Evolutionary conservation across 2,797 vertebrate species (phyloP).

Genomic region (Microctenopoma lineatum): DNA sequence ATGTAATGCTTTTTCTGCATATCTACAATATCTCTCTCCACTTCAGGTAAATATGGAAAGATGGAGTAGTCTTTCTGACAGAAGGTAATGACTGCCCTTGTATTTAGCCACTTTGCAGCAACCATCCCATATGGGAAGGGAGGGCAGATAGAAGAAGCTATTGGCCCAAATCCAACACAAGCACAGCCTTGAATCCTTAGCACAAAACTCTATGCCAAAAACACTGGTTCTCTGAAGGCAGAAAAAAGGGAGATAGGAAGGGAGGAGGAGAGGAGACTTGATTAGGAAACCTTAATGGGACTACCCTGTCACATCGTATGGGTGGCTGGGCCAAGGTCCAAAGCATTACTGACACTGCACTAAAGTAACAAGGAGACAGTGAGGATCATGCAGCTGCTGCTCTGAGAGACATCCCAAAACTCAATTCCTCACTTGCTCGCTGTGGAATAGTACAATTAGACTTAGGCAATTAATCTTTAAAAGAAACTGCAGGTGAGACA

Average conservation of each 20-base stretch:
- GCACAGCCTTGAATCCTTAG: constrained; percentile 75
- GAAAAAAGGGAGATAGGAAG: constrained; percentile 53
- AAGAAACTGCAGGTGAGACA: constrained; percentile 52
- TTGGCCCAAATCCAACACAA: constrained; percentile 74
- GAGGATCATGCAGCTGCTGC: constrained; percentile 61
- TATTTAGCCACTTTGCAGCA: constrained; percentile 63
- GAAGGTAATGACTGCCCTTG: constrained; percentile 54
- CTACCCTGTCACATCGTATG: constrained; percentile 73
- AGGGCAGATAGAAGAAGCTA: constrained; percentile 65
- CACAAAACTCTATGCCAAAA: constrained; percentile 70
- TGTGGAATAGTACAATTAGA: constrained; percentile 54
- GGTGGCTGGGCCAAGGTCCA: constrained; percentile 74
- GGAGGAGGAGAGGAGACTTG: constrained; percentile 70
- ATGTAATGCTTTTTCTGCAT: constrained; percentile 19
- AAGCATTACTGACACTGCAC: constrained; percentile 74
- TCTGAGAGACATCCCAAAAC: constrained; percentile 62
- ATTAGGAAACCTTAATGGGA: constrained; percentile 80
- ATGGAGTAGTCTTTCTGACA: constrained; percentile 48
- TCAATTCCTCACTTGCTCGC: constrained; percentile 47
- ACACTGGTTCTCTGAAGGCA: constrained; percentile 64
- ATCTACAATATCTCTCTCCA: constrained; percentile 12
- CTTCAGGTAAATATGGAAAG: constrained; percentile 33
- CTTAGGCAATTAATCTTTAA: constrained; percentile 39
- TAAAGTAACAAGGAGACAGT: constrained; percentile 71
- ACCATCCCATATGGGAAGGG: constrained; percentile 59